Evolutionary conservation across 30 jellyfish, hydroid and myxozoan genomes (phyloP).

Genomic region (Clytia hemisphaerica): DNA sequence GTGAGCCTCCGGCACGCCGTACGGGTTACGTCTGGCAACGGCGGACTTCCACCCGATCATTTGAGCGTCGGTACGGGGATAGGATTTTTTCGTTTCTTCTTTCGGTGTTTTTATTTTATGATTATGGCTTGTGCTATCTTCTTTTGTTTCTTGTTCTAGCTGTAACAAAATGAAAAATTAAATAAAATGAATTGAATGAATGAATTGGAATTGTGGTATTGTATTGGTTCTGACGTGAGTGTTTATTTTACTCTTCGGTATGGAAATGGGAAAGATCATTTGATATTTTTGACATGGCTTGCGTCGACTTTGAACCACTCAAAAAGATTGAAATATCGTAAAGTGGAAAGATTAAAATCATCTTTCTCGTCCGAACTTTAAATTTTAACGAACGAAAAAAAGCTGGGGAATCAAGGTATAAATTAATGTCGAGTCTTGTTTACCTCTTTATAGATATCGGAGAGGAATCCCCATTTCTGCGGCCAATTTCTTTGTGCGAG

Average conservation of each 20-base stretch:
- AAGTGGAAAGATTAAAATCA: no score
- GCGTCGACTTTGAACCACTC: no score
- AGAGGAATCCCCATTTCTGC: conserved; percentile 82
- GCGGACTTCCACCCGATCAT: conserved; percentile 94
- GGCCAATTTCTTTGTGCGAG: conserved; percentile 77
- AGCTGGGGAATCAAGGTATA: no score
- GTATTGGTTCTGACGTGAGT: no score
- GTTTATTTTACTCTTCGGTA: no score
- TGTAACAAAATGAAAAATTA: background rate
- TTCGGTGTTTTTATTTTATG: background rate
- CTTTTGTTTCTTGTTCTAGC: background rate
- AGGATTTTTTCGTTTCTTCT: conserved; percentile 29
- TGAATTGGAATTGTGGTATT: no score
- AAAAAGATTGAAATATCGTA: no score
- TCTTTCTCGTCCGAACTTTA: no score
- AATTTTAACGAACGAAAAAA: no score
- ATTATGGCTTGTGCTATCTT: background rate
- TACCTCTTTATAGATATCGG: conserved; percentile 78
- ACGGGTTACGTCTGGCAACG: conserved; percentile 21
- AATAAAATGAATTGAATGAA: no score
- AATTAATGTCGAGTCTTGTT: background rate
- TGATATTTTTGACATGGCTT: background rate
- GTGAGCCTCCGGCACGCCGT: conserved; percentile 71
- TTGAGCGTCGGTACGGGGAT: conserved; percentile 71
- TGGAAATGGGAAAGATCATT: background rate